Evolutionary conservation across 2,888 invertebrate genomes (phyloP), one percentile per base, ranked within the genome.

Genomic region (Hirtodrosophila histrioides): DNA sequence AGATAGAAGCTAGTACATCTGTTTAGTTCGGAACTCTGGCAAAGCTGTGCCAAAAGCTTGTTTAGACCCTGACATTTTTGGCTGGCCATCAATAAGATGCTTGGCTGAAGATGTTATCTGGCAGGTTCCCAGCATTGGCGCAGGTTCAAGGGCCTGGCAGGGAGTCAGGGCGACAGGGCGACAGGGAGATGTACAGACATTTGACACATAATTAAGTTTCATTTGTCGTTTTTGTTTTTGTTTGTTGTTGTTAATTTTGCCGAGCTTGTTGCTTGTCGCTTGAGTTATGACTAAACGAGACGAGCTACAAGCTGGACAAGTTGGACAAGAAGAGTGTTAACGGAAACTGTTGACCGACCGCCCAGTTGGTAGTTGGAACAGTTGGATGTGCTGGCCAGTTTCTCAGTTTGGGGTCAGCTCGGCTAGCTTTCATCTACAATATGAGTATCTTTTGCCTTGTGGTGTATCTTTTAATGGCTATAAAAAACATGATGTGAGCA

Each of bases 361-460:
- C 74, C 64, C 72, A 50, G 56, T 56, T 68, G 54, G 7, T 23
- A 49, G 62, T 48, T 39, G 53, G 24, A 37, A 23, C 41, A 50
- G 36, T 56, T 43, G 67, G 56, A 43, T 50, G 46, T 51, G 69
- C 35, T 72, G 66, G 44, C 48, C 73, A 73, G 74, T 74, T 75
- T 69, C 64, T 46, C 70, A 69, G 73, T 74, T 72, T 37, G 48
- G 67, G 65, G 51, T 51, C 72, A 75, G 39, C 66, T 61, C 84
- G 80, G 80, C 66, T 82, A 83, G 86, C 86, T 81, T 81, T 81
- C 80, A 81, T 81, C 80, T 86, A 79, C 60, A 71, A 46, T 50
- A 53, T 45, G 70, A 43, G 72, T 55, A 39, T 48, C 58, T 63
- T 62, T 40, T 45, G 65, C 53, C 40, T 65, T 54, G 57, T 45